A percentile compares a stretch with the other conserved stretches of the same genome.
These are phyloP conservation scores for Argynnis bischoffii DNA, from an alignment of 2,888 invertebrate genomes.

Conservation along the genomic window DNA sequence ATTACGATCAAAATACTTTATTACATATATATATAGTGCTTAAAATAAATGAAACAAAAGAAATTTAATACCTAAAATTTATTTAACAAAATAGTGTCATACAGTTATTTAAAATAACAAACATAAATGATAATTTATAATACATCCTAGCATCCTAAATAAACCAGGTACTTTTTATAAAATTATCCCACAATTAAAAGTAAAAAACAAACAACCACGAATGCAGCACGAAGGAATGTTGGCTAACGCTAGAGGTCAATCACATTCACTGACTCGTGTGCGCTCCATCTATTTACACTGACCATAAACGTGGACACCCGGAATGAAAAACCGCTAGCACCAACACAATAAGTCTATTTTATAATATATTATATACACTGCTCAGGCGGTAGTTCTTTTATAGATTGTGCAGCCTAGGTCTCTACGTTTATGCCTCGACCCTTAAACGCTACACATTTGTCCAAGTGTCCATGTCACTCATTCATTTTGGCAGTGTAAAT, in stretches of 20 bases:
- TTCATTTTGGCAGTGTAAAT: conserved; percentile 46
- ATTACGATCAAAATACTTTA: conserved; percentile 34
- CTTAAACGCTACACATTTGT: conserved; percentile 4
- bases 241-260: conserved; percentile 64
- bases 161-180: conserved; percentile 82
- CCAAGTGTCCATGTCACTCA: conserved; percentile 38
- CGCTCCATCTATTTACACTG: conserved; percentile 48
- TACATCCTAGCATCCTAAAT: conserved; percentile 82
- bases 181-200: conserved; percentile 66
- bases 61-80: conserved; percentile 77
- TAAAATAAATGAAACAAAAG: conserved; percentile 55
- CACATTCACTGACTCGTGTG: conserved; percentile 46
- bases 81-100: conserved; percentile 83
- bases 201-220: conserved; percentile 69
- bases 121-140: conserved; percentile 80
- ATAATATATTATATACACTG: neutral
- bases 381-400: neutral
- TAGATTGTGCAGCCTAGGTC: conserved; percentile 14
- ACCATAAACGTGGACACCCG: conserved; percentile 32
- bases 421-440: conserved; percentile 17
- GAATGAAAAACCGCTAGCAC: conserved; percentile 12
- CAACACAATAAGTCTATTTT: neutral
- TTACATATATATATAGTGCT: conserved; percentile 16
- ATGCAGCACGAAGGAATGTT: conserved; percentile 81
- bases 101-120: conserved; percentile 82